Evolutionary conservation across 2,797 vertebrate genomes (phyloP).

Genomic region (Sciaenops ocellatus): DNA sequence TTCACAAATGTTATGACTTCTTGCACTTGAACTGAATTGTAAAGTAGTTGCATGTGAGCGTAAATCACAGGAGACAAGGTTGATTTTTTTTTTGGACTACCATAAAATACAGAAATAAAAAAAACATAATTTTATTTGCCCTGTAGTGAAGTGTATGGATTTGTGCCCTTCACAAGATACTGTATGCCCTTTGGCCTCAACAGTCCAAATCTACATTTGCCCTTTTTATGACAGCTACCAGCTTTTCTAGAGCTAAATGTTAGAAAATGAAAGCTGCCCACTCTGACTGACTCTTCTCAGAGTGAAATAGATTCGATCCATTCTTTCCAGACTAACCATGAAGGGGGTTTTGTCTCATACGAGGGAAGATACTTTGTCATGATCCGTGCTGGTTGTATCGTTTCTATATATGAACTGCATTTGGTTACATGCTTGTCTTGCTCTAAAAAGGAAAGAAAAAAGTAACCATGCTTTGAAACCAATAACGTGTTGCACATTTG

Average conservation of each 20-base stretch:
- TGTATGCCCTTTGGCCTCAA: conserved; percentile 71
- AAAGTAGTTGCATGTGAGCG: conserved; percentile 46
- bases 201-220: conserved; percentile 82
- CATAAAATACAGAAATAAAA: conserved; percentile 7
- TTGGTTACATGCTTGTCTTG: conserved; percentile 86
- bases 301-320: conserved; percentile 73
- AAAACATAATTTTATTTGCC: conserved; percentile 36
- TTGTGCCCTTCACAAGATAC: conserved; percentile 63
- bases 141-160: conserved; percentile 42
- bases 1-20: background rate
- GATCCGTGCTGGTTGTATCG: conserved; percentile 88
- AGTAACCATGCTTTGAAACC: conserved; percentile 86
- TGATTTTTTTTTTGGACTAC: conserved; percentile 21
- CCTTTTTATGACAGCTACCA: conserved; percentile 77
- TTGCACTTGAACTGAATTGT: conserved; percentile 11
- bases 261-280: conserved; percentile 63
- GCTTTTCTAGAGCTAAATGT: conserved; percentile 44
- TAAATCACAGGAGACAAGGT: conserved; percentile 64
- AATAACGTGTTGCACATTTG: conserved; percentile 88
- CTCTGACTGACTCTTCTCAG: conserved; percentile 75
- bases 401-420: conserved; percentile 87
- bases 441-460: conserved; percentile 76
- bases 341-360: conserved; percentile 90
- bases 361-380: conserved; percentile 88
- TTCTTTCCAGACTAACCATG: conserved; percentile 76